Evolutionary conservation across 2,113 vertebrate species (phyloP).

Genomic region (Odobenus rosmarus): DNA sequence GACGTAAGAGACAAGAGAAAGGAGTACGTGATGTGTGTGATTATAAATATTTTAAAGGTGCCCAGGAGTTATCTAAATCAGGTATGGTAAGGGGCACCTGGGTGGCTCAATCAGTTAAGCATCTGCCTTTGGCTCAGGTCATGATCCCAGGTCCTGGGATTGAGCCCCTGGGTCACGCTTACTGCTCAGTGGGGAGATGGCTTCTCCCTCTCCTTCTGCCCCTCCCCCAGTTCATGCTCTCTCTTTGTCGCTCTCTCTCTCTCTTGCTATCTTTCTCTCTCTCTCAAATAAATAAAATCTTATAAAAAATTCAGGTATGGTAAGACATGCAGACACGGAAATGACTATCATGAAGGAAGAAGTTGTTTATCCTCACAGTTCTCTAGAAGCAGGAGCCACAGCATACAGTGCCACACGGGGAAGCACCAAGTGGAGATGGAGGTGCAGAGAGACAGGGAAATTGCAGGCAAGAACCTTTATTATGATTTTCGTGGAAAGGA

Average conservation of each 20-base stretch:
- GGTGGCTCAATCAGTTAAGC: background rate
- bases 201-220: background rate
- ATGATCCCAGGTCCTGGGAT: background rate
- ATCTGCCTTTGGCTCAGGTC: background rate
- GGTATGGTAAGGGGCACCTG: background rate
- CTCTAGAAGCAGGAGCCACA: background rate
- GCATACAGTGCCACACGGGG: fast-evolving
- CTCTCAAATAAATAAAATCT: background rate
- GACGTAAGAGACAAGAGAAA: background rate
- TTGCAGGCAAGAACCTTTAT: background rate
- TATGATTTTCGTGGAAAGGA: background rate
- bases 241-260: background rate
- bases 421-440: background rate
- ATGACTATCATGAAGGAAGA: background rate
- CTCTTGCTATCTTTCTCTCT: background rate
- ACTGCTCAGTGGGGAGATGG: background rate
- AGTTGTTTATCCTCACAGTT: background rate
- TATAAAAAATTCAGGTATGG: background rate
- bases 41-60: background rate
- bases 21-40: background rate
- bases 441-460: background rate
- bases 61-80: background rate
- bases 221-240: background rate
- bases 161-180: background rate
- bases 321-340: background rate